A percentile compares a stretch with the other conserved stretches of the same genome.
Conservation (phyloP, 1,140 invertebrate species). For the Lepidurus packardi region DNA sequence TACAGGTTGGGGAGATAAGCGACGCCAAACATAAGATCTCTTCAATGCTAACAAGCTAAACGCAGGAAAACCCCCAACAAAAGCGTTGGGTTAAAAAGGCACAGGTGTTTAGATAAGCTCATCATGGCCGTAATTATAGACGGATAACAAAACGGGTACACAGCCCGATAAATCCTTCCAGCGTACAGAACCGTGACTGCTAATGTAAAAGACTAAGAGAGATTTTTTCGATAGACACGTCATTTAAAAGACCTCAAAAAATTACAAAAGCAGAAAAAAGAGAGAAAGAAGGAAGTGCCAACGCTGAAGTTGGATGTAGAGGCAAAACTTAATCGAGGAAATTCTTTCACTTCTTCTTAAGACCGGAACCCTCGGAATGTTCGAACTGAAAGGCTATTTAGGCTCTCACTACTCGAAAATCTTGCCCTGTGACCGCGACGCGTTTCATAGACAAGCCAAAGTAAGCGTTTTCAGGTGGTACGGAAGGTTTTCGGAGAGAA, state of each 20-base stretch:
- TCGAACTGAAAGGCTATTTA: slow-evolving; percentile 11
- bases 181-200: slow-evolving; percentile 7
- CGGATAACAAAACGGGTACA: background rate
- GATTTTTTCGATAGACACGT: background rate
- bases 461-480: slow-evolving; percentile 8
- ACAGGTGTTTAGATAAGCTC: slow-evolving; percentile 15
- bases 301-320: background rate
- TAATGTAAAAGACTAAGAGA: background rate
- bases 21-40: background rate
- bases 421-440: background rate
- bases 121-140: background rate
- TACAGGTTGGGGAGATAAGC: background rate
- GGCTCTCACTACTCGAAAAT: background rate
- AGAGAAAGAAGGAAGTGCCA: background rate
- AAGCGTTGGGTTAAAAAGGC: background rate
- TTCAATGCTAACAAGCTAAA: background rate
- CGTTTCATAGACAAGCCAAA: background rate
- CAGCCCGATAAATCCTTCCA: background rate
- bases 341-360: background rate
- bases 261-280: background rate
- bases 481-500: background rate
- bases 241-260: background rate
- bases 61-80: background rate
- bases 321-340: background rate
- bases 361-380: background rate